Evolutionary conservation across 2,797 vertebrate genomes (phyloP).

Genomic region (Paratrypauchen microcephalus): DNA sequence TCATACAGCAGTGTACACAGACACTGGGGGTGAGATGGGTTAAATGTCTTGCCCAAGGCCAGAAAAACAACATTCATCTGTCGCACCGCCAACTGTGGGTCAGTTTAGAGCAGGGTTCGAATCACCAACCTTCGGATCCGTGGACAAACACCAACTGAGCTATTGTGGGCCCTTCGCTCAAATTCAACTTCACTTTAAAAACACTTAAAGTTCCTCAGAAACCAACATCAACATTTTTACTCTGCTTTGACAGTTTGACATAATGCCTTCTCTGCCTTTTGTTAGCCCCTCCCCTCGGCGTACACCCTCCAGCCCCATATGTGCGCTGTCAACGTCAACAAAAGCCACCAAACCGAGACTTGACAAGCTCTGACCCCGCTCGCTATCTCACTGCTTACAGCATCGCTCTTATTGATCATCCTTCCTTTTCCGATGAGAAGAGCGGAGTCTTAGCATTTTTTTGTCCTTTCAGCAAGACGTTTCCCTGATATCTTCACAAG

Average conservation of each 20-base stretch:
- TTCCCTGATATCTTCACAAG: conserved; percentile 15
- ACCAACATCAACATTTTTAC: not conserved
- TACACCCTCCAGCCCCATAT: not conserved
- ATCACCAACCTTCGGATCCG: too few relatives aligned
- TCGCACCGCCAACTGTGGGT: too few relatives aligned
- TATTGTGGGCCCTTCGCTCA: too few relatives aligned
- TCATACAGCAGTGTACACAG: too few relatives aligned
- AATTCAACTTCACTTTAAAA: not conserved
- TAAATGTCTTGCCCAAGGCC: too few relatives aligned
- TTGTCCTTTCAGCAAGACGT: conserved; percentile 39
- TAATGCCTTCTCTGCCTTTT: conserved; percentile 2
- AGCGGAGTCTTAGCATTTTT: conserved; percentile 18
- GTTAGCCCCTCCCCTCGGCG: not conserved
- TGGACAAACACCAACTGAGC: too few relatives aligned
- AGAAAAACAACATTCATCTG: too few relatives aligned
- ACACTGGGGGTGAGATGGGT: too few relatives aligned
- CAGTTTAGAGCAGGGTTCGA: too few relatives aligned
- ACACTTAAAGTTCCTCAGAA: not conserved
- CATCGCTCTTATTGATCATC: conserved; percentile 61
- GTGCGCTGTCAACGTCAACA: conserved; percentile 46
- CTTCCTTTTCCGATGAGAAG: conserved; percentile 53
- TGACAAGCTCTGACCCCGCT: conserved; percentile 57
- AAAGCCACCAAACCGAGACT: conserved; percentile 50
- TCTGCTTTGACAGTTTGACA: conserved; percentile 11
- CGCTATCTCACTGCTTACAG: conserved; percentile 36